These are phyloP conservation scores for Montipora foliosa DNA, from an alignment of 64 coral and sea anemone species.

Conservation along the genomic window DNA sequence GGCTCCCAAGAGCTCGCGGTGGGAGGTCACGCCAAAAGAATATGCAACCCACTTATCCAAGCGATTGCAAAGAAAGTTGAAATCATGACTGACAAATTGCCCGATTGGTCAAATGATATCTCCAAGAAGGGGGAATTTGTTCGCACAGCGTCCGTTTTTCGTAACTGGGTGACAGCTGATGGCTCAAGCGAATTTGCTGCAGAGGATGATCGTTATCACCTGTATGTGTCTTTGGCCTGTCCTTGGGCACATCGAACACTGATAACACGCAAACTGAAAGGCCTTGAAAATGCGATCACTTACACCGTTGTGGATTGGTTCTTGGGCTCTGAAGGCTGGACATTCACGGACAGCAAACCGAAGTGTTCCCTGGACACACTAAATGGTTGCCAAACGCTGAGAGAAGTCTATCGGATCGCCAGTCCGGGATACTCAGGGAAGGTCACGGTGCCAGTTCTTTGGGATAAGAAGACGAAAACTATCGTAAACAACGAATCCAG, in stretches of 20 bases:
- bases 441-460: constrained; percentile 85
- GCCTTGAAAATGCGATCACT: constrained; percentile 85
- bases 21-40: too few relatives aligned
- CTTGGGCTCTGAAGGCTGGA: constrained; percentile 66
- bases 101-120: constrained; percentile 19
- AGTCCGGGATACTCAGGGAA: constrained; percentile 66
- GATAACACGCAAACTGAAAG: constrained; percentile 81
- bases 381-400: constrained; percentile 80
- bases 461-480: constrained; percentile 82
- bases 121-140: constrained; percentile 84
- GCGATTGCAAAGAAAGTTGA: background rate
- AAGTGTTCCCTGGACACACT: constrained; percentile 78
- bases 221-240: constrained; percentile 87
- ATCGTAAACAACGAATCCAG: constrained; percentile 95
- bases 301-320: constrained; percentile 89
- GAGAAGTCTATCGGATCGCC: constrained; percentile 78
- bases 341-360: constrained; percentile 80
- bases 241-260: constrained; percentile 88
- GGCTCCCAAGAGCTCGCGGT: too few relatives aligned
- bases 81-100: constrained; percentile 24
- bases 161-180: constrained; percentile 72
- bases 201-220: constrained; percentile 85
- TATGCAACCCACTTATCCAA: too few relatives aligned
- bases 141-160: constrained; percentile 54
- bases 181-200: constrained; percentile 84